A percentile compares a stretch with the other conserved stretches of the same genome.
Conservation (phyloP, 2,888 invertebrate species). For the Clistopyga incitator region DNA sequence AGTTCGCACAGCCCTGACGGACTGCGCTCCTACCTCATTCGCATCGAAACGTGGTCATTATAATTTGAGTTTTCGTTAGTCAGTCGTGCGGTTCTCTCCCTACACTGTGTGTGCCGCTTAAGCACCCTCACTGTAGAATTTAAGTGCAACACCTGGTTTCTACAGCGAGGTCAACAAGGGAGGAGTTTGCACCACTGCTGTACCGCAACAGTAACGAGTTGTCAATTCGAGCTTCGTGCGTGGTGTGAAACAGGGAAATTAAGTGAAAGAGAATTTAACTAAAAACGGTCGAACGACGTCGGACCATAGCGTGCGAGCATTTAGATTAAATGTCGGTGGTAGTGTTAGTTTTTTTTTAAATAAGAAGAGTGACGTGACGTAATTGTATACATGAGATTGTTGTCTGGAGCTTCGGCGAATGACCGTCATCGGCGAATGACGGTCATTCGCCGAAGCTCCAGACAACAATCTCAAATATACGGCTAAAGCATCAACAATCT, state of each 20-base stretch:
- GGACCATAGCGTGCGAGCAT: not conserved
- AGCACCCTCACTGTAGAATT: conserved; percentile 26
- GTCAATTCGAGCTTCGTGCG: conserved; percentile 19
- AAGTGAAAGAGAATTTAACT: conserved; percentile 10
- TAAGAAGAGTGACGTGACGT: not conserved
- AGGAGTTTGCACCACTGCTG: not conserved
- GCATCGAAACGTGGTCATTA: conserved; percentile 6
- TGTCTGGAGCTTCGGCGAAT: no score
- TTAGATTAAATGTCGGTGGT: not conserved
- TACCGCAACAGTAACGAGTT: conserved; percentile 15
- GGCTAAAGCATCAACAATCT: no score
- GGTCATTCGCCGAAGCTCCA: no score
- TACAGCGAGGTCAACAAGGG: not conserved
- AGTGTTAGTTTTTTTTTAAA: not conserved
- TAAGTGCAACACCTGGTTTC: conserved; percentile 3
- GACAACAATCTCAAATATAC: no score
- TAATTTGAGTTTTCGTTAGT: conserved; percentile 28
- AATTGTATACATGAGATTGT: not conserved
- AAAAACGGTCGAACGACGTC: conserved; percentile 15
- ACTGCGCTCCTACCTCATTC: not conserved
- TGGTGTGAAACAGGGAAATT: conserved; percentile 7
- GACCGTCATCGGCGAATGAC: no score
- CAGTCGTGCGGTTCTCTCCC: not conserved
- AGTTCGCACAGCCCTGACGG: not conserved
- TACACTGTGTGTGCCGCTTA: not conserved